Percentiles rank a stretch among this genome's conserved stretches.
These are phyloP conservation scores for Neodiprion lecontei DNA, from an alignment of 1,140 invertebrate species.

Conservation along the genomic window DNA sequence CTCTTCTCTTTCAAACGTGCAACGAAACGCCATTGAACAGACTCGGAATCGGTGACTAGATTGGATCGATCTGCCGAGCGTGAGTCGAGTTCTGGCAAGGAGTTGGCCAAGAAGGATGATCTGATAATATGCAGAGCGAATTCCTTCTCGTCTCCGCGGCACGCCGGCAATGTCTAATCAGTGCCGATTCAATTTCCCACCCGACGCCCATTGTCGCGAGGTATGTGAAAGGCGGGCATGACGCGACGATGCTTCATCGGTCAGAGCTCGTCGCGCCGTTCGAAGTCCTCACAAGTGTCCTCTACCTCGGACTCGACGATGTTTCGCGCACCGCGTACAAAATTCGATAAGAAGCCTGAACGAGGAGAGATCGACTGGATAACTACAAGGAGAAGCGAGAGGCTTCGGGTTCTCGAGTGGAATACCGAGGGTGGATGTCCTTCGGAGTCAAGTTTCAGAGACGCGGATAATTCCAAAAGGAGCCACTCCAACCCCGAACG, in stretches of 20 bases:
- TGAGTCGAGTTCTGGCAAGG: background rate
- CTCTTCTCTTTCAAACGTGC: too few relatives aligned
- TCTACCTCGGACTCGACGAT: too few relatives aligned
- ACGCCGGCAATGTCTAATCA: slow-evolving; percentile 58
- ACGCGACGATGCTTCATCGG: background rate
- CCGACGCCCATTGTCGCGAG: slow-evolving; percentile 46
- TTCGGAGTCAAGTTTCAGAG: background rate
- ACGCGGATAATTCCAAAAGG: background rate
- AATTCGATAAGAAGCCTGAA: too few relatives aligned
- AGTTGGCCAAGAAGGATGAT: background rate
- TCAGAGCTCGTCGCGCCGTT: background rate
- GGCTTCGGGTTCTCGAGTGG: background rate
- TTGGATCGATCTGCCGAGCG: too few relatives aligned
- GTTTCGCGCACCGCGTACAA: background rate
- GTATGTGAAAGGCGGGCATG: background rate
- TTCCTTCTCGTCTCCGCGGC: slow-evolving; percentile 52
- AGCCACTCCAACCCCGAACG: too few relatives aligned
- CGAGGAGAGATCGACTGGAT: too few relatives aligned
- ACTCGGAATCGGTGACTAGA: too few relatives aligned
- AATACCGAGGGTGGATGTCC: background rate
- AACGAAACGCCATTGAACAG: too few relatives aligned
- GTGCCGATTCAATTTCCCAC: slow-evolving; percentile 56
- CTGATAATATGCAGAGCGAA: slow-evolving; percentile 39
- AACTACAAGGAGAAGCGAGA: background rate
- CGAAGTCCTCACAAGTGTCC: too few relatives aligned